Conservation (phyloP, 2,113 vertebrate genomes). For the Triplophysa siluroides region DNA sequence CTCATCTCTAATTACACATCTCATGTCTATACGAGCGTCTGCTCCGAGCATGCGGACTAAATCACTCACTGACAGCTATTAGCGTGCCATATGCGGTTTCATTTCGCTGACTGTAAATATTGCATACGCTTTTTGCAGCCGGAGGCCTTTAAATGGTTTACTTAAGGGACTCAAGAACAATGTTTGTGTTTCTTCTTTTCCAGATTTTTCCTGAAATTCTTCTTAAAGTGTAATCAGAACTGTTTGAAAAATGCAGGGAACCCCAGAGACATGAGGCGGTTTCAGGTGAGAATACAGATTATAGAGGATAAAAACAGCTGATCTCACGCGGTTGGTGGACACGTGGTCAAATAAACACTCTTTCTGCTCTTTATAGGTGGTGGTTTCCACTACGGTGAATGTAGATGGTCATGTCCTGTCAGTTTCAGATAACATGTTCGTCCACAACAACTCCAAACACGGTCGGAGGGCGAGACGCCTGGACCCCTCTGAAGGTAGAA, state of each 20-base stretch:
- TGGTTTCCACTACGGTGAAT: constrained; percentile 91
- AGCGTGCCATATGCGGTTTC: neutral
- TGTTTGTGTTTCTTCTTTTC: constrained; percentile 7
- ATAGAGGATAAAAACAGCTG: neutral
- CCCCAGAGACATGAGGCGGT: constrained; percentile 91
- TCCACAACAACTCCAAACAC: constrained; percentile 98
- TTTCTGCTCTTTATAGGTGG: constrained; percentile 74
- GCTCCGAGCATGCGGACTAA: neutral
- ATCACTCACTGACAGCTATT: neutral
- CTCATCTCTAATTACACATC: constrained; percentile 59
- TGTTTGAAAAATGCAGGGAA: constrained; percentile 95
- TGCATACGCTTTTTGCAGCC: neutral
- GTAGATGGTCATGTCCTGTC: constrained; percentile 92
- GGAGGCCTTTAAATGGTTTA: neutral
- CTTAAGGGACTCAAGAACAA: neutral
- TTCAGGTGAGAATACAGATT: constrained; percentile 78
- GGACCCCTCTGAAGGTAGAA: constrained; percentile 91
- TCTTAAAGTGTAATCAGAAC: constrained; percentile 96
- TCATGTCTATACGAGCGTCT: constrained; percentile 43
- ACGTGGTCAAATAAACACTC: constrained; percentile 1
- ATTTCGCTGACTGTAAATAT: neutral
- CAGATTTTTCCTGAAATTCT: constrained; percentile 92
- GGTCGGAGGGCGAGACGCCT: constrained; percentile 88
- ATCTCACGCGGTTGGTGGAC: neutral
- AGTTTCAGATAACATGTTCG: constrained; percentile 96